Conservation (phyloP, 2,888 invertebrate species). For the Chirona hameri region DNA sequence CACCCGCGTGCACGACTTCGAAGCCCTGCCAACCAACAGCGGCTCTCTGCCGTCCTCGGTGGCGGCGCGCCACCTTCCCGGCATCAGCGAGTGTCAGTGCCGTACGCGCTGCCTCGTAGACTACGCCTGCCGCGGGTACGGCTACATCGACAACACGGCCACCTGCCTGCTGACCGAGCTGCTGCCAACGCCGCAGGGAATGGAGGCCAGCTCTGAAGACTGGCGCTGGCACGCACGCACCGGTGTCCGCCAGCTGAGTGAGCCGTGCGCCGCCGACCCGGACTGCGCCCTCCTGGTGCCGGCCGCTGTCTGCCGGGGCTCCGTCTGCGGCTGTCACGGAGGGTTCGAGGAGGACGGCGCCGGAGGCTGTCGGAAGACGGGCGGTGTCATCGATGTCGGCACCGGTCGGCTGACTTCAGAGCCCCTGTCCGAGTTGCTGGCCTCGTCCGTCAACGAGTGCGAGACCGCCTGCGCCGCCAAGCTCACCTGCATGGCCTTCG, state of each 20-base stretch:
- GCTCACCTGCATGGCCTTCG: not conserved
- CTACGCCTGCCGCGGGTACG: not conserved
- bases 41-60: not conserved
- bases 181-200: not conserved
- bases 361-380: not conserved
- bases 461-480: not conserved
- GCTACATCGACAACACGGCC: not conserved
- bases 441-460: not conserved
- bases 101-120: not conserved
- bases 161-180: constrained; percentile 8
- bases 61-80: too few species aligned
- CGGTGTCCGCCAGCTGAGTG: not conserved
- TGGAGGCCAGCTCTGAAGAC: not conserved
- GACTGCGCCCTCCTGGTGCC: too few species aligned
- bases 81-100: not conserved
- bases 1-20: too few species aligned
- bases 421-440: not conserved
- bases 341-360: too few species aligned
- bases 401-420: not conserved
- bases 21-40: not conserved
- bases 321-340: not conserved
- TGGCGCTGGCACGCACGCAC: not conserved
- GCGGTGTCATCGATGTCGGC: not conserved
- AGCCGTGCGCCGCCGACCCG: not conserved
- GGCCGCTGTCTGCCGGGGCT: not conserved